Conservation (phyloP, 2,113 vertebrate genomes). For the Malurus elegans region DNA sequence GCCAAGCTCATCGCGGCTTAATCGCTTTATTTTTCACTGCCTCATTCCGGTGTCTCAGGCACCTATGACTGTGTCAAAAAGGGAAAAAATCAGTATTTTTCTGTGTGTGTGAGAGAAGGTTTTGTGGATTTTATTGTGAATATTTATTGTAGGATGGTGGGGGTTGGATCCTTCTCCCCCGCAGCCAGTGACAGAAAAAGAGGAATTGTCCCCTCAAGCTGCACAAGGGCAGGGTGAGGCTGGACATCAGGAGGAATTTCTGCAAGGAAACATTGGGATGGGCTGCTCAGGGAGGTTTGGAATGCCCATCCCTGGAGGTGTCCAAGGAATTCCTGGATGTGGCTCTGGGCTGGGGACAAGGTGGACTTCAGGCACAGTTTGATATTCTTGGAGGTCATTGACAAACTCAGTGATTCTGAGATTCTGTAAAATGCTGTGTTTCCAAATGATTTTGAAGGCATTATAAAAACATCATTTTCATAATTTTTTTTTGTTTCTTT, state of each 20-base stretch:
- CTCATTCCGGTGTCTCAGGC: conserved; percentile 21
- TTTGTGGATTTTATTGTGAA: conserved; percentile 18
- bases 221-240: not conserved
- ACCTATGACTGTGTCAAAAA: not conserved
- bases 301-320: not conserved
- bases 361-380: rapidly evolving
- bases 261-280: not conserved
- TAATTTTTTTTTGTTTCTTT: not conserved
- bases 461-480: not conserved
- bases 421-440: not conserved
- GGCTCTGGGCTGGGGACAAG: not conserved
- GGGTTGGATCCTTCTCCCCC: not conserved
- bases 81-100: not conserved
- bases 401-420: rapidly evolving
- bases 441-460: not conserved
- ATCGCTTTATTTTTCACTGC: conserved; percentile 42
- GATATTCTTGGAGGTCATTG: not conserved
- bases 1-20: conserved; percentile 23
- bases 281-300: not conserved
- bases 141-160: not conserved
- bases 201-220: not conserved
- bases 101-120: not conserved
- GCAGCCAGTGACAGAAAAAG: not conserved
- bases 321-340: rapidly evolving
- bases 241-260: not conserved